phyloP scores from a whole-genome alignment of 2,797 vertebrate species.

The Psittacula derbiana region DNA sequence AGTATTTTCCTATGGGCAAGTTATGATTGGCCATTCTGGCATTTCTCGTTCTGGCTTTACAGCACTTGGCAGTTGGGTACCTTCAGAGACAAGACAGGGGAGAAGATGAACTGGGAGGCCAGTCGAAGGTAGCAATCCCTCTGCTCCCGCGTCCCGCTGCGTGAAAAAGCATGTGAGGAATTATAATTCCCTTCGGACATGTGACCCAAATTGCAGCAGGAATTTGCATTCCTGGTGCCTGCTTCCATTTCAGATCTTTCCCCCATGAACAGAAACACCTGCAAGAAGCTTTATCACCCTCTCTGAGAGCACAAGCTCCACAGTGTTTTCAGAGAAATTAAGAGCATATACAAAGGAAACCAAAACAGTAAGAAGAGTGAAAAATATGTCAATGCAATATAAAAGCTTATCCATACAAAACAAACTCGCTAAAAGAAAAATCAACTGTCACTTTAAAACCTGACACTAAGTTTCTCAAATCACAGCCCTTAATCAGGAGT shows the following conservation, averaged over 20 bases:
- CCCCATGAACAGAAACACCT: background rate
- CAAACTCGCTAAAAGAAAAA: conserved; percentile 45
- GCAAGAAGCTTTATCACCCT: background rate
- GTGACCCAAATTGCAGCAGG: conserved; percentile 33
- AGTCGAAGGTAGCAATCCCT: background rate
- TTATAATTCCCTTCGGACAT: conserved; percentile 55
- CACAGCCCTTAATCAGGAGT: conserved; percentile 42
- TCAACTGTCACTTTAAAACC: conserved; percentile 56
- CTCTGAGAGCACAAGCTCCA: background rate
- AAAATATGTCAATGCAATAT: background rate
- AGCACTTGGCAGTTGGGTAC: background rate
- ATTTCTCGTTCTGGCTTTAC: background rate
- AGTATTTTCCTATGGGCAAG: conserved; percentile 10
- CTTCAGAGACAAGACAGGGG: background rate
- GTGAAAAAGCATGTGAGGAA: conserved; percentile 56
- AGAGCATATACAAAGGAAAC: background rate
- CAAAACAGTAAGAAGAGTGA: background rate
- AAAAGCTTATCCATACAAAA: conserved; percentile 31
- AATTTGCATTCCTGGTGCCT: conserved; percentile 57
- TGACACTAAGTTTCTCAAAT: conserved; percentile 49
- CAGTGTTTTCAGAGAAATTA: background rate
- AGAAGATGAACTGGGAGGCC: background rate
- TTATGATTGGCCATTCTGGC: background rate
- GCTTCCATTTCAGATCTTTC: conserved; percentile 31
- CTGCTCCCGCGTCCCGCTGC: background rate